A percentile compares a stretch with the other conserved stretches of the same genome.
phyloP scores from a whole-genome alignment of 2,113 vertebrate species.

The Rousettus leschenaultii region DNA sequence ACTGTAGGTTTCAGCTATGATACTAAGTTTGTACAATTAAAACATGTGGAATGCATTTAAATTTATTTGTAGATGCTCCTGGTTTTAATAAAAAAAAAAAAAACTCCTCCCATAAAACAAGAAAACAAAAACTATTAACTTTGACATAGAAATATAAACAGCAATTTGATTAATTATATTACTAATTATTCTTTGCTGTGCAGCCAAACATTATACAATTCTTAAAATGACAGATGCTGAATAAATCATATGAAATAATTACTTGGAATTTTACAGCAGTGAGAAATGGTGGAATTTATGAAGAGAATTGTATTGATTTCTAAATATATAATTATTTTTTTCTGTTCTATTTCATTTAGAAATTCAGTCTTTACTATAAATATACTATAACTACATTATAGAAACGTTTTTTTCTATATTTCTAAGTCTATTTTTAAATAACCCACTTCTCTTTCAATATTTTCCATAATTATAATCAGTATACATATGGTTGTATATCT shows the following conservation, averaged over 20 bases:
- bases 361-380: slow-evolving; percentile 40
- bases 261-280: slow-evolving; percentile 29
- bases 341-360: slow-evolving; percentile 40
- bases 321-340: slow-evolving; percentile 40
- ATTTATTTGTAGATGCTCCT: background rate
- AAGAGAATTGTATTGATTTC: slow-evolving; percentile 17
- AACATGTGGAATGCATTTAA: background rate
- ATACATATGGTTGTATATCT: background rate
- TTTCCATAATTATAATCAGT: slow-evolving; percentile 10
- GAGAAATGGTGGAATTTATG: background rate
- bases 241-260: slow-evolving; percentile 50
- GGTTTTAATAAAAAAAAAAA: slow-evolving; percentile 5
- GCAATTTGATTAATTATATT: slow-evolving; percentile 59
- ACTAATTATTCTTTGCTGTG: slow-evolving; percentile 52
- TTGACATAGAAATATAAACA: slow-evolving; percentile 59
- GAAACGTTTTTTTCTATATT: background rate
- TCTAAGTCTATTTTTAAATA: slow-evolving; percentile 22
- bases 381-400: background rate
- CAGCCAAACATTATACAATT: slow-evolving; percentile 43
- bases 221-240: slow-evolving; percentile 37
- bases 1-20: background rate
- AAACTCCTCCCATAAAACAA: background rate
- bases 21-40: background rate
- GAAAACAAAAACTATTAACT: slow-evolving; percentile 54
- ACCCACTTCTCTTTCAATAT: slow-evolving; percentile 14